Base-by-base conservation (phyloP, 2,113 vertebrate species). In the Cyprinodon tularosa region DNA sequence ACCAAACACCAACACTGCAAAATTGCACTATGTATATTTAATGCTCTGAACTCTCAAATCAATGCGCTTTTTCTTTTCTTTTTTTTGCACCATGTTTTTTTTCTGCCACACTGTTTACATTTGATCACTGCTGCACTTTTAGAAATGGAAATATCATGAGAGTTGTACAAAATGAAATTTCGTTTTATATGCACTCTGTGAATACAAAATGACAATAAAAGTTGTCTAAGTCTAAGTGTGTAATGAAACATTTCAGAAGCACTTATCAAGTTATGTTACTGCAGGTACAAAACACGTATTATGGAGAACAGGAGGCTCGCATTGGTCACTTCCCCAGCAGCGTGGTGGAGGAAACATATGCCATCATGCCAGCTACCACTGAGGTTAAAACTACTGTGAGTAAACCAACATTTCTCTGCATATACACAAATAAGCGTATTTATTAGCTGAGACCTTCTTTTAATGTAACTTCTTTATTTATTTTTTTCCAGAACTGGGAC, bases 251-350 rank as follows among this genome's bases (percentile, higher is more conserved):
- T 17, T 20, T 20, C 5, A 53, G 50, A 53, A 57, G 50, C 50
- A n/a, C 20, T 57, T 3, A 57, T 57, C 50, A 20, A 57, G 50
- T n/a, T 57, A 59, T 74, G 7, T 79, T 36, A 70, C 72, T 59
- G 3, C 81, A 97, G 96, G 95, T 96, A 40, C 96, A 97, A 80
- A 96, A 94, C 36, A 94, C 95, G 10, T 96, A 96, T 82, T 97
- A 96, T 12, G 94, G 95, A 63, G 95, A 95, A 39, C 88, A 94
- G 81, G 94, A 96, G 4, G 95, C 96, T 67, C 93, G 90, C 3
- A 84, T 97, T 57, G 96, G 96, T 5, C 95, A 95, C 78, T 97
- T 97, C 74, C 96, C 96, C 38, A 96, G 96, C 88, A 95, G 93
- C 2, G 88, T 96, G 6, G 95, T 97, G 60, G 93, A 94, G 64